Evolutionary conservation across 2,797 vertebrate species (phyloP).

Genomic region (Sebastes melanostomus): DNA sequence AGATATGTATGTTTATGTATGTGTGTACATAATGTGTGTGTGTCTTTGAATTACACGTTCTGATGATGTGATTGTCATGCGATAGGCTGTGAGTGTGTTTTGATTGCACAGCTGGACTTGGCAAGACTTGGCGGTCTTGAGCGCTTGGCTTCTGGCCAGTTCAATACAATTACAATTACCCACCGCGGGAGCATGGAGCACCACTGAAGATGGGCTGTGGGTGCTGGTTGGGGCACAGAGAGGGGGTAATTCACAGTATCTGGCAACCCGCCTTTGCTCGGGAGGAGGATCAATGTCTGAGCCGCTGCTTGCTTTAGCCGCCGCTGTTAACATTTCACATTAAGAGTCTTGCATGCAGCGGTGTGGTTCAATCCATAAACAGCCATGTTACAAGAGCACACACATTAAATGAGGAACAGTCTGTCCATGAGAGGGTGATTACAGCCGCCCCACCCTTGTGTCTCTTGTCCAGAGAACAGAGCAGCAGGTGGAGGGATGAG

Average conservation of each 20-base stretch:
- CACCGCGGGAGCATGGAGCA: constrained; percentile 45
- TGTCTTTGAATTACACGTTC: constrained; percentile 27
- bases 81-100: constrained; percentile 55
- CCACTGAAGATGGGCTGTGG: constrained; percentile 37
- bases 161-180: constrained; percentile 70
- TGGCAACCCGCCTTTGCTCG: constrained; percentile 38
- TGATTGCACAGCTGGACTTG: constrained; percentile 69
- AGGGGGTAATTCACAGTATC: constrained; percentile 42
- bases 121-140: constrained; percentile 53
- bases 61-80: constrained; percentile 52
- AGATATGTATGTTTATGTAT: constrained; percentile 26
- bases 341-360: constrained; percentile 23
- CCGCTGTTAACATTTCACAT: constrained; percentile 35
- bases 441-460: background rate
- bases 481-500: constrained; percentile 33
- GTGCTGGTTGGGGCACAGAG: constrained; percentile 30
- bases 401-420: background rate
- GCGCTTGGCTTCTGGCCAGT: constrained; percentile 63
- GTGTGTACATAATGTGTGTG: constrained; percentile 4
- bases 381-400: background rate
- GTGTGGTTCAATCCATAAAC: constrained; percentile 6
- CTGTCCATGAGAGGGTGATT: background rate
- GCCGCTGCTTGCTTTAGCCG: background rate
- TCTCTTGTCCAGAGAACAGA: constrained; percentile 6
- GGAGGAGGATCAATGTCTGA: constrained; percentile 32